Percentiles rank a stretch among this genome's conserved stretches.
Conservation (phyloP, 2,797 vertebrate genomes). For the Eleutherodactylus coqui region DNA sequence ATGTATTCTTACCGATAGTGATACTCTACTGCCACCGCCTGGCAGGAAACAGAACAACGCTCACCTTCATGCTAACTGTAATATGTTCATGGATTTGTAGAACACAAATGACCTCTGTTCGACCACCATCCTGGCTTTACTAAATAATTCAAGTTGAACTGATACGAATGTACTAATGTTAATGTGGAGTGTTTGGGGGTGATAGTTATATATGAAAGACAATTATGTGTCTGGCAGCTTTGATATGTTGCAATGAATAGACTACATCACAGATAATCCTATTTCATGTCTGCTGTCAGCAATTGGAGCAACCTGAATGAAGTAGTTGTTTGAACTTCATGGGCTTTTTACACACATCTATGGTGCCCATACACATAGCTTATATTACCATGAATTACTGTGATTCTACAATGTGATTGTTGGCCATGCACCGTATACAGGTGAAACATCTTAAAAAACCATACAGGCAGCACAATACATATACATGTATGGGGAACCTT, state of each 20-base stretch:
- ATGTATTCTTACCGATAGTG: slow-evolving; percentile 10
- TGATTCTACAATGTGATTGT: no score
- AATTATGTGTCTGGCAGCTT: neutral
- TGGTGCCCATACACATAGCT: neutral
- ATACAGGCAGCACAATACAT: no score
- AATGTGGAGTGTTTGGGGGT: neutral
- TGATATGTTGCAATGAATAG: no score
- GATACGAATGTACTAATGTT: neutral
- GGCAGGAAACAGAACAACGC: neutral
- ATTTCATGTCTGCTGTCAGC: neutral
- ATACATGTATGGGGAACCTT: no score
- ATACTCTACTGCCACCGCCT: slow-evolving; percentile 58
- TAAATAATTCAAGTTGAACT: neutral
- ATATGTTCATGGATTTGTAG: neutral
- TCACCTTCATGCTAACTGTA: neutral
- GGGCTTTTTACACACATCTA: neutral
- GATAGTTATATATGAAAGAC: no score
- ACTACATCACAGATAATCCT: no score
- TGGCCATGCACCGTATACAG: no score
- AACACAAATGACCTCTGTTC: neutral
- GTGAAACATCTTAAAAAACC: no score
- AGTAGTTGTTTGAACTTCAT: neutral
- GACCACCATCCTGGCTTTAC: neutral
- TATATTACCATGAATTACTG: no score
- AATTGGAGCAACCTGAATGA: neutral